phyloP scores from a whole-genome alignment of 1,140 invertebrate species.

The Diploscapter pachys region DNA sequence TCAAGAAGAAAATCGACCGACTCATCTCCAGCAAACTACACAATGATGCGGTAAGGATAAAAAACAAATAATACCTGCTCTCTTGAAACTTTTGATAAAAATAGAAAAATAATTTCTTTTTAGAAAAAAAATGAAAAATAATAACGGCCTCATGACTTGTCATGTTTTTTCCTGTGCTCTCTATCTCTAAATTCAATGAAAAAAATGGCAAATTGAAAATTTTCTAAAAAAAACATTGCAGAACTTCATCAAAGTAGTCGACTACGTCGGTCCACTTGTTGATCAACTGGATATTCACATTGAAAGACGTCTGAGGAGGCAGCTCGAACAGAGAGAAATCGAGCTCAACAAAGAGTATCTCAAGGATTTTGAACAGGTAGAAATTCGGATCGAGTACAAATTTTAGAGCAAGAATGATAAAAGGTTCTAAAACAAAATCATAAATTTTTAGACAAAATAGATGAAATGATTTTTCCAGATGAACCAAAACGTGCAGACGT shows the following conservation, averaged over 20 bases:
- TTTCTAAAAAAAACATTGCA: conserved; percentile 29
- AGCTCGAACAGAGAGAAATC: conserved; percentile 49
- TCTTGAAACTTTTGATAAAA: background rate
- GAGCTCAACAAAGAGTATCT: conserved; percentile 49
- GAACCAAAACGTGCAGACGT: conserved; percentile 46
- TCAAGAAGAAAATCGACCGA: conserved; percentile 42
- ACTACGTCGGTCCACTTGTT: conserved; percentile 38
- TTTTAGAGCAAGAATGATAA: background rate
- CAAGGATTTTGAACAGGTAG: conserved; percentile 53
- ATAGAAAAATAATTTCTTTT: conserved; percentile 30
- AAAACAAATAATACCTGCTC: background rate
- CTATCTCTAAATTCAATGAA: too few relatives aligned
- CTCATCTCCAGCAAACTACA: conserved; percentile 47
- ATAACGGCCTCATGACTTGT: too few relatives aligned
- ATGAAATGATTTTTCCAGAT: conserved; percentile 35
- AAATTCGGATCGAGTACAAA: background rate
- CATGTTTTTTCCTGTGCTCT: too few relatives aligned
- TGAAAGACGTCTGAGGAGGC: conserved; percentile 40
- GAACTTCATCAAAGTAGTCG: conserved; percentile 46
- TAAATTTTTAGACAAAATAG: too few relatives aligned
- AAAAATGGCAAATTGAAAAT: too few relatives aligned
- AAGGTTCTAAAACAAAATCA: background rate
- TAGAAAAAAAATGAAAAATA: too few relatives aligned
- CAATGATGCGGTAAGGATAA: conserved; percentile 47
- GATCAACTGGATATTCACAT: conserved; percentile 39